Evolutionary conservation across 1,140 invertebrate species (phyloP).

Genomic region (Ganaspis sp.): DNA sequence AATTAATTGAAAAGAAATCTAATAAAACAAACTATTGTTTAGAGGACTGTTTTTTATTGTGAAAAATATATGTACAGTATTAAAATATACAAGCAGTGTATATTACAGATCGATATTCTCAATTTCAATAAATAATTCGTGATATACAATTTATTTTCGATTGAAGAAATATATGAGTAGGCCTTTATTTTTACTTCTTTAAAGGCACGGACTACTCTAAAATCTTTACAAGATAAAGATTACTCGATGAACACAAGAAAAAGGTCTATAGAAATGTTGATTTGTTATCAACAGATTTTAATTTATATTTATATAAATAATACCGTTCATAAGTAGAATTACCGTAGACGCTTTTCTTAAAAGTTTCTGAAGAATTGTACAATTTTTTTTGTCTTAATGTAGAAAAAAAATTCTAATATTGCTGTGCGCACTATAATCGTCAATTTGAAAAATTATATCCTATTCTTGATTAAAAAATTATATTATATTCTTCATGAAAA

Average conservation of each 20-base stretch:
- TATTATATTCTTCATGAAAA: no score
- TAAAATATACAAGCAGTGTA: slow-evolving; percentile 54
- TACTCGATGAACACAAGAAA: slow-evolving; percentile 64
- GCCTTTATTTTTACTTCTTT: slow-evolving; percentile 44
- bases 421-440: no score
- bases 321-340: slow-evolving; percentile 64
- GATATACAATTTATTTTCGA: slow-evolving; percentile 36
- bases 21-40: background rate
- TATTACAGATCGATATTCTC: slow-evolving; percentile 44
- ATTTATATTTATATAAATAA: slow-evolving; percentile 59
- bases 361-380: no score
- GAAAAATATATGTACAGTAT: slow-evolving; percentile 62
- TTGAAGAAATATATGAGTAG: slow-evolving; percentile 41
- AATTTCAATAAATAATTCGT: slow-evolving; percentile 55
- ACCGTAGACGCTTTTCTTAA: slow-evolving; percentile 37
- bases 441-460: no score
- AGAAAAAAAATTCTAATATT: no score
- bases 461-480: no score
- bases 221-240: slow-evolving; percentile 55
- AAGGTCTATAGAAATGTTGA: slow-evolving; percentile 59
- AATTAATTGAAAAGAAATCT: no score
- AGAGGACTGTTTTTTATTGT: slow-evolving; percentile 48
- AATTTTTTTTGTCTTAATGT: no score
- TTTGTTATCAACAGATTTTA: slow-evolving; percentile 61
- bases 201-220: slow-evolving; percentile 59